Base-by-base conservation (phyloP, 2,113 vertebrate species). In the Hylia prasina region DNA sequence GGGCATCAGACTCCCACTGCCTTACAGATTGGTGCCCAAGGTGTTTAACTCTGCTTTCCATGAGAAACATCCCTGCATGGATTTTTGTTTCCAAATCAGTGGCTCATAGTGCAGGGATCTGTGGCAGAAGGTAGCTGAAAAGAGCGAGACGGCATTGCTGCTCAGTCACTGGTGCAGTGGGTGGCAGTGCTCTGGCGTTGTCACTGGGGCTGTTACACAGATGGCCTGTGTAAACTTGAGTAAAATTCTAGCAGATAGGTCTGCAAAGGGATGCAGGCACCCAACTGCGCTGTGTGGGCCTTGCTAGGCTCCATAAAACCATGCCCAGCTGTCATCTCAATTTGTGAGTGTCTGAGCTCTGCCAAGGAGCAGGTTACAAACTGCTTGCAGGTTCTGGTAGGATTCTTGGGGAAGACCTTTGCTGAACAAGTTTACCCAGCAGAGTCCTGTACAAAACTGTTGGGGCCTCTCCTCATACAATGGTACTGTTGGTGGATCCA, bases 271-370 rank as follows among this genome's bases (percentile, higher is more conserved):
- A 73, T 40, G 47, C 28, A 83, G 89, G 82, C 88, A 71, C 45
- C 37, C 30, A 51, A 45, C 48, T 92, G 68, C 19, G 33, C 71
- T 90, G 80, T 81, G 92, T 94, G 86, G 92, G 91, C 86, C 82
- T 86, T 87, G 83, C 82, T 70, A 89, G 94, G 83, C 89, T 84
- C 94, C 91, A 84, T 86, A 92, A 94, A 93, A 58, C 65, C 86
- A 73, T 91, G 60, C 51, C 51, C 45, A 75, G 83, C 87, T 93
- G 89, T 84, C 89, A 78, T 50, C 35, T 87, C 81, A 60, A 64
- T 78, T 58, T 71, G 23, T 37, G 27, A 44, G 81, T 31, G 57
- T 56, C 45, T 66, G 0, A 9, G n/a, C 69, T 87, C 64, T 78
- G 72, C 54, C 44, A 39, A 75, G 70, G 53, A 76, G 31, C 1